Evolutionary conservation across 2,797 vertebrate genomes (phyloP).

Genomic region (Sebastes goodei): DNA sequence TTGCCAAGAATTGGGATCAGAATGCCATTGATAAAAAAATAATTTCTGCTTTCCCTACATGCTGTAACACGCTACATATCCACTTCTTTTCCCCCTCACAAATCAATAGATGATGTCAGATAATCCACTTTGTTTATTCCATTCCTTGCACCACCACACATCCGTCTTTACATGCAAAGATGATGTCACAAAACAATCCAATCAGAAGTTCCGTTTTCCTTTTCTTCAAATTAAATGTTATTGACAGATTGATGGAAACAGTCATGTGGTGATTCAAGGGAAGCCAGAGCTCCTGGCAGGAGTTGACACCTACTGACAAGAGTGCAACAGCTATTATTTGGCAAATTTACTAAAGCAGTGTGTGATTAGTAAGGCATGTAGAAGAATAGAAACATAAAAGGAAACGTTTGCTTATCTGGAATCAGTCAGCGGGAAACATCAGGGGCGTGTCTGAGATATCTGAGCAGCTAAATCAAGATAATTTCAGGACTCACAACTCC

Average conservation of each 20-base stretch:
- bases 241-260: constrained; percentile 19
- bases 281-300: neutral
- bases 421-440: neutral
- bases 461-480: neutral
- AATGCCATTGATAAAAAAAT: neutral
- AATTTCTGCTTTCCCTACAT: neutral
- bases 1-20: neutral
- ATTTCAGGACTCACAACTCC: neutral
- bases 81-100: neutral
- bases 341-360: constrained; percentile 2
- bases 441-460: neutral
- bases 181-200: neutral
- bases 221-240: neutral
- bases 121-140: neutral
- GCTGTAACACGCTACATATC: neutral
- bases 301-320: neutral
- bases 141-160: neutral
- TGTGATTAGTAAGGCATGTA: constrained; percentile 19
- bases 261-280: neutral
- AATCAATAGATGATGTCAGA: neutral
- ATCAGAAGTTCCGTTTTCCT: neutral
- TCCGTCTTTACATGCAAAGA: neutral
- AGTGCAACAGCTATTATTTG: neutral
- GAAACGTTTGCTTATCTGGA: neutral
- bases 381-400: neutral